Conservation (phyloP, 1,140 invertebrate species). For the Sinonovacula constricta region DNA sequence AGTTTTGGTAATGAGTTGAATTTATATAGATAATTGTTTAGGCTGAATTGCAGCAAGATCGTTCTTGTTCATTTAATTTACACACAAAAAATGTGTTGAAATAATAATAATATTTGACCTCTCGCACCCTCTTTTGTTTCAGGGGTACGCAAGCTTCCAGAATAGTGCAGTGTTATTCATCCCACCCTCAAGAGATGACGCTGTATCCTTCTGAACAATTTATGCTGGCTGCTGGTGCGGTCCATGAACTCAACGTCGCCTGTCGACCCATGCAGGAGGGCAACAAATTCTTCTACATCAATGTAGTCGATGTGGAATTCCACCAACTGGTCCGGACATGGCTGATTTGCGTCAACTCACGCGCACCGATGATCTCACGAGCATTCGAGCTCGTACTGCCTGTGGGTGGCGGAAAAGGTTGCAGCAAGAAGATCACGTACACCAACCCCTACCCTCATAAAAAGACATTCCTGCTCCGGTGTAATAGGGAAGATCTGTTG, state of each 20-base stretch:
- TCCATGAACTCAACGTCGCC: constrained; percentile 77
- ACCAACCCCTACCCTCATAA: constrained; percentile 77
- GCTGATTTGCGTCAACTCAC: constrained; percentile 76
- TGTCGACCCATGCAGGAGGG: constrained; percentile 73
- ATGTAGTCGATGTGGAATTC: constrained; percentile 78
- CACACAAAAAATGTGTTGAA: no score
- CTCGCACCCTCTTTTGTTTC: no score
- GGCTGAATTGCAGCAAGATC: no score
- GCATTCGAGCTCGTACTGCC: constrained; percentile 73
- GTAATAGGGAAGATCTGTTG: constrained; percentile 76
- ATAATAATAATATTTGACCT: no score
- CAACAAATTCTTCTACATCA: constrained; percentile 74
- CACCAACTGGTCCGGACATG: constrained; percentile 78
- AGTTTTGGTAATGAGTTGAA: no score
- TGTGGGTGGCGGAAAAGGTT: constrained; percentile 76
- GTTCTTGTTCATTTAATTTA: no score
- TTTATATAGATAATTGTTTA: no score
- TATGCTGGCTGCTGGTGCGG: constrained; percentile 75
- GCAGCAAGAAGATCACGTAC: constrained; percentile 78
- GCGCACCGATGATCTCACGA: constrained; percentile 73
- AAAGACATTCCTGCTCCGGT: constrained; percentile 73
- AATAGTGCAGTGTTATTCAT: constrained; percentile 76
- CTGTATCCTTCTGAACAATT: constrained; percentile 75
- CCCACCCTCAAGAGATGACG: constrained; percentile 75
- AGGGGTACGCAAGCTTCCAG: constrained; percentile 78